phyloP scores from a whole-genome alignment of 2,797 vertebrate genomes.

The Sphenodon punctatus region DNA sequence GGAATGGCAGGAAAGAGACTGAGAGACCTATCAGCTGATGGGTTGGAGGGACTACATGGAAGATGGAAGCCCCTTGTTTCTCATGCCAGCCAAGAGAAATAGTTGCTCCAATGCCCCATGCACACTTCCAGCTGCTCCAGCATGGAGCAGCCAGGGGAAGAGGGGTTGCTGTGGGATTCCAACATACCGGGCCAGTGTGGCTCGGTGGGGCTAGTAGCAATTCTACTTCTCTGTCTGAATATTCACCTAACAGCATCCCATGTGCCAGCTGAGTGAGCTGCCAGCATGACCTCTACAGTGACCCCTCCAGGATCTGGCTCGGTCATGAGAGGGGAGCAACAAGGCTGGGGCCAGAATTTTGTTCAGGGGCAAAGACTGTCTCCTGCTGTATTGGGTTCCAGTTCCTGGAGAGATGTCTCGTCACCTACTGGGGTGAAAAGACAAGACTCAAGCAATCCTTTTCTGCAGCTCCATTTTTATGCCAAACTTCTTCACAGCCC shows the following conservation, averaged over 20 bases:
- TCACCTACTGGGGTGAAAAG: no score
- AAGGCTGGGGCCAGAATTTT: neutral
- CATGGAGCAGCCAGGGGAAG: neutral
- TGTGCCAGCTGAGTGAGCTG: neutral
- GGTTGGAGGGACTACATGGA: no score
- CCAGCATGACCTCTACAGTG: neutral
- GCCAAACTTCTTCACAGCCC: neutral
- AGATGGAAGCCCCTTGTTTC: neutral
- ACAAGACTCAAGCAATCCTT: no score
- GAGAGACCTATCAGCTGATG: no score
- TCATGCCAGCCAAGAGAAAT: neutral
- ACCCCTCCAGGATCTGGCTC: neutral
- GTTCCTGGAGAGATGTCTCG: no score
- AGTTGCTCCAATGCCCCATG: neutral
- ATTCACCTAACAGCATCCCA: neutral
- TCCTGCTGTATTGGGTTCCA: neutral
- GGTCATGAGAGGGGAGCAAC: neutral
- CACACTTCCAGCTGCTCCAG: no score
- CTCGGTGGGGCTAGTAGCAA: neutral
- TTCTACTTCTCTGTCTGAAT: neutral
- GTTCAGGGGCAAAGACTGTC: neutral
- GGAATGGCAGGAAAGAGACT: no score
- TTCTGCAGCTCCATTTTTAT: fast-evolving
- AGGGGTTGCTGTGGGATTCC: neutral
- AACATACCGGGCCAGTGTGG: neutral